Evolutionary conservation across 2,888 invertebrate genomes (phyloP).

Genomic region (Bunonema sp.): DNA sequence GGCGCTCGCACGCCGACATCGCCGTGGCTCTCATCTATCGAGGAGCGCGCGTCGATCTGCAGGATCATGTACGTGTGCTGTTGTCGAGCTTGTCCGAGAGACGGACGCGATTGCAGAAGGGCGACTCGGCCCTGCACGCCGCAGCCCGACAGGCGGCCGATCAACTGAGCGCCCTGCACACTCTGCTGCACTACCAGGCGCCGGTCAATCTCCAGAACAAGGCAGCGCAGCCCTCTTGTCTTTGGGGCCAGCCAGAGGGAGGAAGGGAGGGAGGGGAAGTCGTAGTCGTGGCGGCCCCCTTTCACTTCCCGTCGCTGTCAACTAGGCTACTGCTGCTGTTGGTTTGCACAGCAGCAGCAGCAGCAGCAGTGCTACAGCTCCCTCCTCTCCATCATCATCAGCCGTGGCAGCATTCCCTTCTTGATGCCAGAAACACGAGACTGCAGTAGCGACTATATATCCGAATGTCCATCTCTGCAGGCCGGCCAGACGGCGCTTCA

Average conservation of each 20-base stretch:
- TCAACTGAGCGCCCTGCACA: slow-evolving; percentile 52
- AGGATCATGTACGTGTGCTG: slow-evolving; percentile 17
- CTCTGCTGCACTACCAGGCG: slow-evolving; percentile 54
- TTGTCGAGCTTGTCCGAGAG: background rate
- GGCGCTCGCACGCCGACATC: slow-evolving; percentile 47
- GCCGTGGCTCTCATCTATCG: slow-evolving; percentile 55
- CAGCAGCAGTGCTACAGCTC: too few relatives aligned
- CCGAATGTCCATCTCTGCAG: slow-evolving; percentile 19
- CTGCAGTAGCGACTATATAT: background rate
- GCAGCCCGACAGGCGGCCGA: slow-evolving; percentile 54
- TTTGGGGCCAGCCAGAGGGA: too few relatives aligned
- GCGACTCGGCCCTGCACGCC: slow-evolving; percentile 55
- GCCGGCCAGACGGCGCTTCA: slow-evolving; percentile 54
- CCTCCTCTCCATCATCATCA: too few relatives aligned
- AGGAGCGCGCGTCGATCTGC: slow-evolving; percentile 53
- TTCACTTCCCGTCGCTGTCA: background rate
- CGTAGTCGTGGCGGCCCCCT: background rate
- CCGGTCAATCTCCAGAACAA: slow-evolving; percentile 56
- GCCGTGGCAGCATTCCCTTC: too few relatives aligned
- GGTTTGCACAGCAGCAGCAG: too few relatives aligned
- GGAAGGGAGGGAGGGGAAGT: too few relatives aligned
- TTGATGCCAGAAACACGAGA: too few relatives aligned
- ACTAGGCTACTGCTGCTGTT: background rate
- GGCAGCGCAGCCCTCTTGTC: slow-evolving; percentile 21
- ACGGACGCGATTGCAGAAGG: slow-evolving; percentile 47